Base-by-base conservation (phyloP, 2,797 vertebrate species). In the Gallirallus australis region DNA sequence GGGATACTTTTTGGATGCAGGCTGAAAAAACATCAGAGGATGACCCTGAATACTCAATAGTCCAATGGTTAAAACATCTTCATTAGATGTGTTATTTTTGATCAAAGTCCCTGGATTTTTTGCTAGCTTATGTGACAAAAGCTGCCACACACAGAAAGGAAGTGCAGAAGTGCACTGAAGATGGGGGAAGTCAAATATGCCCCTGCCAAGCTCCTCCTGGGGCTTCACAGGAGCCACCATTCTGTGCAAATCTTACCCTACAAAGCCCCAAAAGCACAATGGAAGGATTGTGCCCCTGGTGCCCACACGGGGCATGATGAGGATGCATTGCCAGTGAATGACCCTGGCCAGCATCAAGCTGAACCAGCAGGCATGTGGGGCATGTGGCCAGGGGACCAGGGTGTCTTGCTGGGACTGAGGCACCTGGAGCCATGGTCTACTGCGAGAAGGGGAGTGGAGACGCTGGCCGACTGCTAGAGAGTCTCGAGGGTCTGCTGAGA, bases 201-300 rank as follows among this genome's bases (percentile, higher is more conserved):
- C 21, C 9, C 27, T 47, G 15, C 6, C 7, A 23, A 33, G 6
- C 16, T 78, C 18, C 12, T 33, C 4, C 23, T 48, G 39, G 27
- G 33, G 14, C 15, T 72, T 80, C 37, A 45, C 12, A n/a, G 35
- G 15, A 77, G 3, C 8, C 24, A 48, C 9, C 23, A 42, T 1
- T 1, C 24, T 14, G 2, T 25, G 48, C n/a, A 82, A 52, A 31
- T 12, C 13, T 81, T 31, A 70, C 19, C 6, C 33, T 48, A 48
- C 24, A 30, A 25, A 50, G 15, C 12, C 25, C 6, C 12, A 65
- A 30, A 50, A 18, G 6, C 39, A 33, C 0, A 0, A 52, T 21
- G 17, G 27, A 7, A 20, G 17, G n/a, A 30, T 0, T 31, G 14
- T 31, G 35, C 7, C 35, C 15, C 3, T 15, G 11, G 20, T 50